Percentiles rank a stretch among this genome's conserved stretches.
Conservation (phyloP, 2,888 invertebrate genomes). For the Oscheius onirici region DNA sequence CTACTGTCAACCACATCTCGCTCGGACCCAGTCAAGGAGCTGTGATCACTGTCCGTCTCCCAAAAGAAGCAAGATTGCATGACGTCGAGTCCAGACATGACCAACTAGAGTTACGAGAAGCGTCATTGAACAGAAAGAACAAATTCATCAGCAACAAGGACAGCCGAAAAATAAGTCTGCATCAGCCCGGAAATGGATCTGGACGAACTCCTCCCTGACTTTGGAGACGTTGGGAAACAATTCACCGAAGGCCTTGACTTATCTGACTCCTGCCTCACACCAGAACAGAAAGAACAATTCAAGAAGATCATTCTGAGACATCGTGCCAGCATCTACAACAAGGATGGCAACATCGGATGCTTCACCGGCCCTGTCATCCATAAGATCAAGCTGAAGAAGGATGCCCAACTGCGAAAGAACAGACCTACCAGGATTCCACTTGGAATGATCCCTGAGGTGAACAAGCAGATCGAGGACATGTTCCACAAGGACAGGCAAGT, state of each 20-base stretch:
- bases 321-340: conserved; percentile 34
- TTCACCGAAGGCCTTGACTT: conserved; percentile 6
- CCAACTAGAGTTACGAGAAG: too few species aligned
- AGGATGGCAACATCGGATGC: conserved; percentile 36
- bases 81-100: too few species aligned
- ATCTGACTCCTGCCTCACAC: not conserved
- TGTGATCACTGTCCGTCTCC: not conserved
- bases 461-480: conserved; percentile 36
- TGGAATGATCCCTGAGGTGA: conserved; percentile 32
- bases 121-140: too few species aligned
- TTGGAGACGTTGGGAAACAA: not conserved
- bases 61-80: conserved; percentile 34
- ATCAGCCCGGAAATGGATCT: too few species aligned
- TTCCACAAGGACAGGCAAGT: conserved; percentile 29
- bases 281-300: not conserved
- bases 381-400: conserved; percentile 21
- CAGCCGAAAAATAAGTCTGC: too few species aligned
- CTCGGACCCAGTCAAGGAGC: not conserved
- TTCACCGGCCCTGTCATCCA: conserved; percentile 38
- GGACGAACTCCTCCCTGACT: conserved; percentile 21
- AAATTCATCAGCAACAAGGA: too few species aligned
- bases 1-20: not conserved
- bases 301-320: conserved; percentile 17
- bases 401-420: conserved; percentile 25
- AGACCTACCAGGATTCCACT: conserved; percentile 26